A percentile compares a stretch with the other conserved stretches of the same genome.
Conservation (phyloP, 2,113 vertebrate genomes). For the Oncorhynchus nerka region DNA sequence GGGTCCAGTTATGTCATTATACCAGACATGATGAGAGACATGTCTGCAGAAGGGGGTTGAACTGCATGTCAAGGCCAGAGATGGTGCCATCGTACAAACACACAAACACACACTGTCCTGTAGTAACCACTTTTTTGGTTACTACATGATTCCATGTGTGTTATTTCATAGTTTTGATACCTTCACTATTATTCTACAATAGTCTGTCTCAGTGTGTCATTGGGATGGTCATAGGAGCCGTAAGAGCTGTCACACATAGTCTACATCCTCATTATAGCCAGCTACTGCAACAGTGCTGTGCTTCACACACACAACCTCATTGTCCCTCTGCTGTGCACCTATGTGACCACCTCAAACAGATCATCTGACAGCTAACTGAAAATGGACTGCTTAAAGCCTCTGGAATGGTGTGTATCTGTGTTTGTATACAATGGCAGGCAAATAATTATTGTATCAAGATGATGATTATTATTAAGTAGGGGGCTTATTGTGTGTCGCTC, state of each 20-base stretch:
- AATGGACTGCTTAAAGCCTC: background rate
- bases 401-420: conserved; percentile 11
- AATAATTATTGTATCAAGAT: conserved; percentile 16
- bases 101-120: conserved; percentile 7
- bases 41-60: conserved; percentile 27
- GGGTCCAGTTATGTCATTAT: background rate
- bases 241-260: background rate
- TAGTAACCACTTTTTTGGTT: too few species aligned
- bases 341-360: conserved; percentile 6
- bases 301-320: background rate
- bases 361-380: conserved; percentile 14
- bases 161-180: too few species aligned
- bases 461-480: conserved; percentile 3
- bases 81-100: conserved; percentile 4
- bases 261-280: conserved; percentile 10
- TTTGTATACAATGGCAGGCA: background rate
- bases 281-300: too few species aligned
- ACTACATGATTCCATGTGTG: too few species aligned
- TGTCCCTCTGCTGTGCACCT: background rate
- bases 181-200: too few species aligned
- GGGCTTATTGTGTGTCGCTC: background rate
- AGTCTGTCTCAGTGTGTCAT: background rate
- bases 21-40: conserved; percentile 7
- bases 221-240: background rate
- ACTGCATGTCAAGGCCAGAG: background rate